Evolutionary conservation across 2,797 vertebrate genomes (phyloP).

Genomic region (Novumbra hubbsi): DNA sequence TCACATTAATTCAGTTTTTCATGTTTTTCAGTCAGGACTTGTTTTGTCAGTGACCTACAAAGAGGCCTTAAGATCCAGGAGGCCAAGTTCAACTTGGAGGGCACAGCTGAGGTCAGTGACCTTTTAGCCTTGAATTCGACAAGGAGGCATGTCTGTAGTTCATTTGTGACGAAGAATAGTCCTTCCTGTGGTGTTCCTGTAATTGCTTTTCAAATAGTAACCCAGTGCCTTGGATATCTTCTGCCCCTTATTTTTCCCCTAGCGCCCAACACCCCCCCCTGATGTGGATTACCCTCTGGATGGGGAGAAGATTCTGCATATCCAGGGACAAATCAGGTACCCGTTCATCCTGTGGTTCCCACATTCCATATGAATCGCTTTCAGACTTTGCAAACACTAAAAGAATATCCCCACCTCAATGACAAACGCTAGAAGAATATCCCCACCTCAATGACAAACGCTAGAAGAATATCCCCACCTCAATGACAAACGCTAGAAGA

Average conservation of each 20-base stretch:
- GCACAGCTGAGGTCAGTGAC: constrained; percentile 82
- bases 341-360: neutral
- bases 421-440: neutral
- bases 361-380: neutral
- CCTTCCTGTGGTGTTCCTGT: neutral
- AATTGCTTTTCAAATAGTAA: neutral
- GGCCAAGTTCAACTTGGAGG: constrained; percentile 93
- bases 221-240: neutral
- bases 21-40: constrained; percentile 79
- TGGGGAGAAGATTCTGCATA: constrained; percentile 93
- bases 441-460: no score
- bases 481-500: neutral
- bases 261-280: constrained; percentile 89
- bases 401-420: neutral
- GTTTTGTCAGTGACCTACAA: constrained; percentile 94
- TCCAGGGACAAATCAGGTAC: constrained; percentile 92
- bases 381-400: neutral
- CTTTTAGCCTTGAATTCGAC: neutral
- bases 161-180: neutral
- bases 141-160: neutral
- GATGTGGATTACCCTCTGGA: constrained; percentile 95
- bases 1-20: neutral
- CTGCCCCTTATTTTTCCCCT: constrained; percentile 17
- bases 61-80: constrained; percentile 92
- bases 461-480: neutral